Percentiles rank a stretch among this genome's conserved stretches.
Evolutionary conservation across 30 jellyfish, hydroid and myxozoan species (phyloP).

Genomic region (Catostylus mosaicus): DNA sequence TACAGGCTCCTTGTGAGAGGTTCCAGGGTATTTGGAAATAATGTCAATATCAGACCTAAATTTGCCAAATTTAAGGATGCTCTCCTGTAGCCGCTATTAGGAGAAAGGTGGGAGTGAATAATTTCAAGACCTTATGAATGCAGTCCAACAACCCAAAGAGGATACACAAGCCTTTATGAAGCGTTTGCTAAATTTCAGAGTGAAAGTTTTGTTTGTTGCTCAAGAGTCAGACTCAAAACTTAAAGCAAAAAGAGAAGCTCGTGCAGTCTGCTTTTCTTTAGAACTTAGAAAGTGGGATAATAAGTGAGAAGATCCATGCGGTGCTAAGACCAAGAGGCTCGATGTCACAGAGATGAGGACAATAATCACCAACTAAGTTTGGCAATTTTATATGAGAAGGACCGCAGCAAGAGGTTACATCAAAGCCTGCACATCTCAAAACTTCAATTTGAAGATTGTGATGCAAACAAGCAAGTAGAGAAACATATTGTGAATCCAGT

Average conservation of each 20-base stretch:
- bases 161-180: conserved; percentile 19
- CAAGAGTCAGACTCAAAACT: conserved; percentile 27
- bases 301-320: neutral
- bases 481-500: conserved; percentile 1
- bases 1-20: conserved; percentile 20
- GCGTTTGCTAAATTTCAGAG: conserved; percentile 18
- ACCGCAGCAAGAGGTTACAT: conserved; percentile 24
- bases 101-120: conserved; percentile 19
- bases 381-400: conserved; percentile 30
- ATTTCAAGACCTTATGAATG: conserved; percentile 23
- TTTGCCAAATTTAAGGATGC: conserved; percentile 27
- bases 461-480: conserved; percentile 4
- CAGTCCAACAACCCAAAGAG: conserved; percentile 38
- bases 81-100: conserved; percentile 11
- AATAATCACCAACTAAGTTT: conserved; percentile 21
- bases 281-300: neutral
- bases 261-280: neutral
- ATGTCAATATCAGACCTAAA: conserved; percentile 18
- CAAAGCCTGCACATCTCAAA: conserved; percentile 20
- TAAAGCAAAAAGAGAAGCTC: neutral
- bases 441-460: conserved; percentile 7
- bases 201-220: conserved; percentile 31
- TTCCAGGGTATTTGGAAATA: conserved; percentile 19
- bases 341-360: conserved; percentile 20
- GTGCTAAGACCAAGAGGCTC: conserved; percentile 1